These are phyloP conservation scores for Dasypolia templi DNA, from an alignment of 2,888 invertebrate species.

Conservation along the genomic window DNA sequence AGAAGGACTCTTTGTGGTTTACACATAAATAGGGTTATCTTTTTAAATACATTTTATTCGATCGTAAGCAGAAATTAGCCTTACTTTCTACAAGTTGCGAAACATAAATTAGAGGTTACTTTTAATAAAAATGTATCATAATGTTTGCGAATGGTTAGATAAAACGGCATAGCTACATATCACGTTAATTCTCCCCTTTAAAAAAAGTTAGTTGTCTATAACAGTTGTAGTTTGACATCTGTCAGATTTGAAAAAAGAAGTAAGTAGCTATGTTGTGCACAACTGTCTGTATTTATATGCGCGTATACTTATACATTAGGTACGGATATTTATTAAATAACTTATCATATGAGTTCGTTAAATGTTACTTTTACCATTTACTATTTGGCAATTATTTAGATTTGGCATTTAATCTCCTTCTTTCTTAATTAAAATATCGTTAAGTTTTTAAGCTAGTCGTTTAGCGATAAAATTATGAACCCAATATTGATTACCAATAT, in stretches of 20 bases:
- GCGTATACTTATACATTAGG: slow-evolving; percentile 2
- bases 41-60: slow-evolving; percentile 45
- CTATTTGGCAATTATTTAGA: slow-evolving; percentile 21
- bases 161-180: slow-evolving; percentile 39
- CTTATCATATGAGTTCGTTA: background rate
- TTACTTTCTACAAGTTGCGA: slow-evolving; percentile 61
- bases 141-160: slow-evolving; percentile 30
- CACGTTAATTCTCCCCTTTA: slow-evolving; percentile 17
- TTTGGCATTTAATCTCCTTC: slow-evolving; percentile 2
- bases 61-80: slow-evolving; percentile 47
- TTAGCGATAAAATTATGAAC: background rate
- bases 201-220: slow-evolving; percentile 15
- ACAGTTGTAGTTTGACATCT: slow-evolving; percentile 35
- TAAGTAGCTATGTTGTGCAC: slow-evolving; percentile 8
- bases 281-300: slow-evolving; percentile 15
- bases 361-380: slow-evolving; percentile 11
- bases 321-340: background rate
- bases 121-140: slow-evolving; percentile 25
- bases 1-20: slow-evolving; percentile 33
- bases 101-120: slow-evolving; percentile 35
- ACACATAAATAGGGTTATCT: slow-evolving; percentile 17
- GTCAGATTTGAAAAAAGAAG: slow-evolving; percentile 44
- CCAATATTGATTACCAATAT: background rate
- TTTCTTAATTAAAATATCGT: slow-evolving; percentile 3
- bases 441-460: background rate